These are phyloP conservation scores for Stomatorhinus walkeri DNA, from an alignment of 2,797 vertebrate species.

Conservation along the genomic window DNA sequence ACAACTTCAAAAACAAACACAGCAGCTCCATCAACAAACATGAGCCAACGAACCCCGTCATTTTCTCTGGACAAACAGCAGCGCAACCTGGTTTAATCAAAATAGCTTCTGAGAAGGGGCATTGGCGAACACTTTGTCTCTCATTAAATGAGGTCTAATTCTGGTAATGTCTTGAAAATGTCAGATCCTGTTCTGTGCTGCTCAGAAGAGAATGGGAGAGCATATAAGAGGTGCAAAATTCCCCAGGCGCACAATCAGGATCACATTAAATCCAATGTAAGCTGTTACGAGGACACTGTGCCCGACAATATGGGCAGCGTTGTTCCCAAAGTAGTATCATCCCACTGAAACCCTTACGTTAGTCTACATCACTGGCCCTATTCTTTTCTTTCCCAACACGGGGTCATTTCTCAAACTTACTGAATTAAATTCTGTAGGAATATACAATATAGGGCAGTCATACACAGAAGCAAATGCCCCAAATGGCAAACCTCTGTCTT, in stretches of 20 bases:
- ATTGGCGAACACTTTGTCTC: background rate
- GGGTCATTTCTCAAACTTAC: constrained; percentile 18
- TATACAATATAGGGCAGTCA: constrained; percentile 7
- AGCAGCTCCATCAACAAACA: background rate
- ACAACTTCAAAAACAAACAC: background rate
- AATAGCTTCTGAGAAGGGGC: background rate
- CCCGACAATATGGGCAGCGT: background rate
- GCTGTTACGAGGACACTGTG: background rate
- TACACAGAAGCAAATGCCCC: background rate
- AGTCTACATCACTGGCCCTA: background rate
- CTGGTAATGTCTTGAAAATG: constrained; percentile 8
- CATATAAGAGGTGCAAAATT: background rate
- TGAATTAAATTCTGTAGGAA: constrained; percentile 22
- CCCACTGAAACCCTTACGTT: background rate
- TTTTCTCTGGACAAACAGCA: background rate
- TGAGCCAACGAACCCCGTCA: background rate
- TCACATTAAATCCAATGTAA: background rate
- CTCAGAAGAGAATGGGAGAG: constrained; percentile 3
- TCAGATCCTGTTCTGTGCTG: background rate
- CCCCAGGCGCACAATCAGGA: background rate
- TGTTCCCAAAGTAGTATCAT: background rate
- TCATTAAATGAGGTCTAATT: constrained; percentile 4
- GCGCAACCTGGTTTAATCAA: background rate
- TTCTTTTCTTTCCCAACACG: constrained; percentile 12
- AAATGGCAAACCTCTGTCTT: background rate